phyloP scores from a whole-genome alignment of 1,140 invertebrate genomes.

The Aplysia californica region DNA sequence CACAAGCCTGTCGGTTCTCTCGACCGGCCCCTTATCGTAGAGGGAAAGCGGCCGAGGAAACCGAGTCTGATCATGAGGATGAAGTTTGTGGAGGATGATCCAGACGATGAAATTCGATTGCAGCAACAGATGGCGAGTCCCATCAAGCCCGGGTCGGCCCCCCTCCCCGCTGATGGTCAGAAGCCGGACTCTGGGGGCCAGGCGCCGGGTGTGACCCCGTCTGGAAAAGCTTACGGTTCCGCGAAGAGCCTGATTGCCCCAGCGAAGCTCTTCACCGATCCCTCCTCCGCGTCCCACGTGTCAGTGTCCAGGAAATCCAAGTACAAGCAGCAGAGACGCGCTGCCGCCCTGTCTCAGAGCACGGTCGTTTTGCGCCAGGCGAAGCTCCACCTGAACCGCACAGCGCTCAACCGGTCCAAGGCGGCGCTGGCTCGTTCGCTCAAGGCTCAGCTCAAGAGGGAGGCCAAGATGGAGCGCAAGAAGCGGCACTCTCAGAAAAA shows the following conservation, averaged over 20 bases:
- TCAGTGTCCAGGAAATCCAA: constrained; percentile 3
- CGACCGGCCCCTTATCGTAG: constrained; percentile 62
- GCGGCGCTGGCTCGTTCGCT: constrained; percentile 60
- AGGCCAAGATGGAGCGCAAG: constrained; percentile 49
- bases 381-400: constrained; percentile 61
- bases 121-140: constrained; percentile 14
- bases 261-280: constrained; percentile 24
- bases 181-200: not conserved
- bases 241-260: constrained; percentile 26
- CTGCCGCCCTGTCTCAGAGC: not conserved
- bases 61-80: constrained; percentile 60
- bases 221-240: not conserved
- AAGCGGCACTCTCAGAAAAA: constrained; percentile 14
- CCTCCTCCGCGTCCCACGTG: not conserved
- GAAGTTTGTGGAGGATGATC: constrained; percentile 45
- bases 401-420: constrained; percentile 60
- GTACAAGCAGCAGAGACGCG: not conserved
- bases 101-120: constrained; percentile 28
- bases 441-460: constrained; percentile 63
- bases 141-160: not conserved
- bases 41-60: constrained; percentile 65
- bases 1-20: constrained; percentile 32
- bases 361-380: constrained; percentile 57
- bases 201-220: not conserved
- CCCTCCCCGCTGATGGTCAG: not conserved